Conservation (phyloP, 2,888 invertebrate species). For the Cheilosia vernalis region DNA sequence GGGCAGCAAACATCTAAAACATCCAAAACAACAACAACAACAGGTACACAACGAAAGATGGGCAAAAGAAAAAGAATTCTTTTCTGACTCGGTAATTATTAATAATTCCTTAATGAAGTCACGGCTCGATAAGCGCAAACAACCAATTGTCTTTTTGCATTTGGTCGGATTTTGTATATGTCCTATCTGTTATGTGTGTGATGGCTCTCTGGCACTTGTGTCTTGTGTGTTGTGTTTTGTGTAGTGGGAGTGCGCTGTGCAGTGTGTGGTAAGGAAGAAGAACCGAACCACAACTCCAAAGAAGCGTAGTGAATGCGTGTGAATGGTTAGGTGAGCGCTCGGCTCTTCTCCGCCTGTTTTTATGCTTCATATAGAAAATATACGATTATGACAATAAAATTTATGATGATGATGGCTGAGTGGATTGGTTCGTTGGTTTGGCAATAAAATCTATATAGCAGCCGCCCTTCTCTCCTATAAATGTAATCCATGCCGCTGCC, state of each 20-base stretch:
- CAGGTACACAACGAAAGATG: conserved; percentile 46
- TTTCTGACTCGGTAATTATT: conserved; percentile 76
- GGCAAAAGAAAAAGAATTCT: conserved; percentile 58
- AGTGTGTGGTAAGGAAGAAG: conserved; percentile 22
- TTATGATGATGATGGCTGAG: conserved; percentile 75
- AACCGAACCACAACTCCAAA: conserved; percentile 29
- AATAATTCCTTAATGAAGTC: conserved; percentile 77
- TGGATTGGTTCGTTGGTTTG: conserved; percentile 75
- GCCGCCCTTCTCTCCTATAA: conserved; percentile 65
- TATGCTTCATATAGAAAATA: conserved; percentile 75
- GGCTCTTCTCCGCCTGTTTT: conserved; percentile 67
- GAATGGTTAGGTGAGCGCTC: conserved; percentile 65
- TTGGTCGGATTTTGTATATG: conserved; percentile 58
- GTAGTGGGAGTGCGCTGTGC: conserved; percentile 26
- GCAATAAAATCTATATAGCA: conserved; percentile 75
- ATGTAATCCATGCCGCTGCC: conserved; percentile 53
- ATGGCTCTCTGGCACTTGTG: conserved; percentile 3
- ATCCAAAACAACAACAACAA: conserved; percentile 16
- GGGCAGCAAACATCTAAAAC: conserved; percentile 9
- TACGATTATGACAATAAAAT: conserved; percentile 75
- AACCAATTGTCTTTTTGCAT: conserved; percentile 76
- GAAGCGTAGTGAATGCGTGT: conserved; percentile 72
- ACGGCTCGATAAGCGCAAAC: conserved; percentile 76
- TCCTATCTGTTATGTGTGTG: conserved; percentile 23
- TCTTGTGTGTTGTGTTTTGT: conserved; percentile 12